Conservation (phyloP, 2,797 vertebrate species). For the Gymnoscopelus microlampas region DNA sequence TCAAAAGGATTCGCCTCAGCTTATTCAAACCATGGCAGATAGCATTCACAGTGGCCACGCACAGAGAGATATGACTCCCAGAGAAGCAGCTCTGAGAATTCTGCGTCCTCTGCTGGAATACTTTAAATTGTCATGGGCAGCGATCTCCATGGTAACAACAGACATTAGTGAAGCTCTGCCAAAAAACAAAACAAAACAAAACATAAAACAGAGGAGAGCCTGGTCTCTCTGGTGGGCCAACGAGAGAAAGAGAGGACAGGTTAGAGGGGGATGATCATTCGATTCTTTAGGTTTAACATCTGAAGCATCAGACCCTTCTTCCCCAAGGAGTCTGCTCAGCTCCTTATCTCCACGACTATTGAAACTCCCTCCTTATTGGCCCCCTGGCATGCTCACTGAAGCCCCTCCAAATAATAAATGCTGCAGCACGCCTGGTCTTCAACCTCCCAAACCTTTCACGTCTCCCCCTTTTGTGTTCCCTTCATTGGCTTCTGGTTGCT, state of each 20-base stretch:
- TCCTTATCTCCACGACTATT: too few relatives aligned
- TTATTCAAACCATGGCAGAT: constrained; percentile 41
- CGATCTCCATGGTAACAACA: constrained; percentile 54
- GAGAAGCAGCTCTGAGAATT: constrained; percentile 40
- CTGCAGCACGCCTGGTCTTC: too few relatives aligned
- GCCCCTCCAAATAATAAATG: too few relatives aligned
- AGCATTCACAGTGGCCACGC: constrained; percentile 15
- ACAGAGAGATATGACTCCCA: constrained; percentile 42
- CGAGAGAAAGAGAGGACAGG: constrained; percentile 20
- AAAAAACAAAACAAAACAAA: neutral
- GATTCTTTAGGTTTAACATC: too few relatives aligned
- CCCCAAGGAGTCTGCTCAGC: too few relatives aligned
- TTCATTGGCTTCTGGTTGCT: too few relatives aligned
- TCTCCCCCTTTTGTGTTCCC: too few relatives aligned
- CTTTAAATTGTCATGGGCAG: constrained; percentile 46
- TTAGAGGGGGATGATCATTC: neutral
- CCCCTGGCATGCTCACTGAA: too few relatives aligned
- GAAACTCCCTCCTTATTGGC: too few relatives aligned
- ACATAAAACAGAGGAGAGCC: constrained; percentile 16
- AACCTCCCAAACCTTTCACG: too few relatives aligned
- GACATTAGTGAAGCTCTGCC: constrained; percentile 41
- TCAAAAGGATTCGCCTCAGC: constrained; percentile 38
- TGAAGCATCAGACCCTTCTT: too few relatives aligned
- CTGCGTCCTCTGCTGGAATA: constrained; percentile 35
- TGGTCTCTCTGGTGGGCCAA: constrained; percentile 15